A percentile compares a stretch with the other conserved stretches of the same genome.
Conservation (phyloP, 2,797 vertebrate genomes). For the Sparidentex hasta region DNA sequence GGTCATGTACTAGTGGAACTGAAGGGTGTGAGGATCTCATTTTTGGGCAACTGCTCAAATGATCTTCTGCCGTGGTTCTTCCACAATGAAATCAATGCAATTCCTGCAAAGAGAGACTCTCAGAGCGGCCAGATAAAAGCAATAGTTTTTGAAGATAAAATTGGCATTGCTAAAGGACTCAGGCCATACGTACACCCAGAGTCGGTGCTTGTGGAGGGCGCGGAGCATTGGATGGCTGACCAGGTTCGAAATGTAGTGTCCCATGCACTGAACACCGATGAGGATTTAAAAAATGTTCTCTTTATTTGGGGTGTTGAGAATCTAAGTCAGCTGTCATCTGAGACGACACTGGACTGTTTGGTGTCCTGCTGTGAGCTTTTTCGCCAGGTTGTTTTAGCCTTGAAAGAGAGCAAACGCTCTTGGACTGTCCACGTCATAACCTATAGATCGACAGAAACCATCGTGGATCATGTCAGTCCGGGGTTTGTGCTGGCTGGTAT, state of each 20-base stretch:
- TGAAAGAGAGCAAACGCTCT: conserved; percentile 73
- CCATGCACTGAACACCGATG: conserved; percentile 57
- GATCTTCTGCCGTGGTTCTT: conserved; percentile 83
- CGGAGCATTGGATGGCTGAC: conserved; percentile 41
- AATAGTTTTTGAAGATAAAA: conserved; percentile 88
- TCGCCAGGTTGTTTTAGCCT: conserved; percentile 85
- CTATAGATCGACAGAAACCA: conserved; percentile 84
- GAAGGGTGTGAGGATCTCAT: conserved; percentile 83
- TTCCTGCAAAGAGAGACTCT: conserved; percentile 37
- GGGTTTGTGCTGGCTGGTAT: conserved; percentile 90
- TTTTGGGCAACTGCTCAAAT: conserved; percentile 73
- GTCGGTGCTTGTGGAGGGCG: conserved; percentile 55
- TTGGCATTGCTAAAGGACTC: conserved; percentile 85
- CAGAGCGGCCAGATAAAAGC: conserved; percentile 75
- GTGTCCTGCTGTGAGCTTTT: conserved; percentile 88
- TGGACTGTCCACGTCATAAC: conserved; percentile 85
- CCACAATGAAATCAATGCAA: conserved; percentile 82
- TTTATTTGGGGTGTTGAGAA: conserved; percentile 88
- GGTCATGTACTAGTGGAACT: conserved; percentile 88
- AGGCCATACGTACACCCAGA: conserved; percentile 80
- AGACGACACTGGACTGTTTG: conserved; percentile 77
- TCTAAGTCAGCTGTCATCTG: conserved; percentile 79
- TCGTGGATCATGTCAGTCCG: conserved; percentile 86
- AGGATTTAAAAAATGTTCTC: conserved; percentile 80
- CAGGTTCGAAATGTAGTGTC: conserved; percentile 61